Evolutionary conservation across 1,140 invertebrate genomes (phyloP).

Genomic region (Armadillidium nasatum): DNA sequence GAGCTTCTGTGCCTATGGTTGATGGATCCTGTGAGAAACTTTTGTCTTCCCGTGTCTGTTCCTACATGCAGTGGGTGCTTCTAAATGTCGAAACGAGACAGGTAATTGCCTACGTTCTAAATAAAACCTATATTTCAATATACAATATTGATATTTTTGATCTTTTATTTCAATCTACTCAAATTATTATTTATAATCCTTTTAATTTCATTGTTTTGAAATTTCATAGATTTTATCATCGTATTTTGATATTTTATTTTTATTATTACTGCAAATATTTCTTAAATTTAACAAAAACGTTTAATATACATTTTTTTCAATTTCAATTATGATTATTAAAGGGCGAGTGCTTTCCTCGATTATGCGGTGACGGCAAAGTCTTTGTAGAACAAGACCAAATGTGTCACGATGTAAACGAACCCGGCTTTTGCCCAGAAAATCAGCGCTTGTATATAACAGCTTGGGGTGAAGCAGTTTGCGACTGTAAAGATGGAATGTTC

Average conservation of each 20-base stretch:
- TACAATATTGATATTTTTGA: neutral
- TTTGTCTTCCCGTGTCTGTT: conserved; percentile 33
- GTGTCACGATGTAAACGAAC: conserved; percentile 44
- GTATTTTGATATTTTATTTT: neutral
- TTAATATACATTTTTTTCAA: too few species aligned
- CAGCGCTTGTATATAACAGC: conserved; percentile 42
- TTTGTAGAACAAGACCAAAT: conserved; percentile 41
- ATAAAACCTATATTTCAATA: neutral
- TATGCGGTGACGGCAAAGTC: conserved; percentile 37
- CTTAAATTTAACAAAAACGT: neutral
- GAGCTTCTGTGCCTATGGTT: conserved; percentile 32
- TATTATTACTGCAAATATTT: neutral
- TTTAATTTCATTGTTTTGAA: neutral
- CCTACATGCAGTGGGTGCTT: conserved; percentile 44
- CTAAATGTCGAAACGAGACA: conserved; percentile 38
- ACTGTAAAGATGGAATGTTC: conserved; percentile 43
- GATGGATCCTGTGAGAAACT: conserved; percentile 32
- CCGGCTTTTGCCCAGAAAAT: conserved; percentile 37
- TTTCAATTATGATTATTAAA: conserved; percentile 13
- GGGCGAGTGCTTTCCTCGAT: conserved; percentile 44
- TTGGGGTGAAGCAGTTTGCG: conserved; percentile 39
- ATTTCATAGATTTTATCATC: neutral
- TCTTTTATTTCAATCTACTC: neutral
- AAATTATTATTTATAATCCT: neutral
- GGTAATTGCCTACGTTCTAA: conserved; percentile 11